These are phyloP conservation scores for Empis stercorea DNA, from an alignment of 2,888 invertebrate genomes.

Conservation along the genomic window DNA sequence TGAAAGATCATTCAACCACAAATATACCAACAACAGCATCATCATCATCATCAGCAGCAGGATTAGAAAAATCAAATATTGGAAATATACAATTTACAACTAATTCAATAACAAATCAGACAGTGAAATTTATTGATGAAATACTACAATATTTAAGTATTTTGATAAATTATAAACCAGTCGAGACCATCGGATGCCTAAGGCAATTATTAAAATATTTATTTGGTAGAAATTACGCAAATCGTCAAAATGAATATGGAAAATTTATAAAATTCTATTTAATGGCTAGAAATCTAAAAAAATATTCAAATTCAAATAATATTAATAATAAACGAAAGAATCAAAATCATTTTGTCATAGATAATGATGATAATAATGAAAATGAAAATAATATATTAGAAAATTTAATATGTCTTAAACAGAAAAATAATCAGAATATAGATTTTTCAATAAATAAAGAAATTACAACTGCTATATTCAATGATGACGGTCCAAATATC, in stretches of 20 bases:
- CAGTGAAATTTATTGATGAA: conserved; percentile 48
- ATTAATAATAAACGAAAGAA: not conserved
- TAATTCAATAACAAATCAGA: conserved; percentile 13
- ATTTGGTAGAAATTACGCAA: conserved; percentile 54
- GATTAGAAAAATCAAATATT: conserved; percentile 8
- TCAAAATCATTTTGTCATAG: conserved; percentile 9
- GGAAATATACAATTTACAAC: conserved; percentile 7
- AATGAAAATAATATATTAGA: not conserved
- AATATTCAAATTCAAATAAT: not conserved
- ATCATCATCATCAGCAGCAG: conserved; percentile 6
- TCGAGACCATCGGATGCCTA: conserved; percentile 55
- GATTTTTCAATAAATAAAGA: not conserved
- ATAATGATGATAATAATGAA: conserved; percentile 1
- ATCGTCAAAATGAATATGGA: conserved; percentile 22
- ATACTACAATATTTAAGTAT: conserved; percentile 55
- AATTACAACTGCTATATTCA: no score
- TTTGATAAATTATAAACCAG: conserved; percentile 54
- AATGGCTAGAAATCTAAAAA: conserved; percentile 14
- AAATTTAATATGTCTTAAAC: not conserved
- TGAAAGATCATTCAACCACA: conserved; percentile 17
- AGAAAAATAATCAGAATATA: not conserved
- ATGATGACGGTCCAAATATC: not conserved
- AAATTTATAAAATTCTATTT: conserved; percentile 24
- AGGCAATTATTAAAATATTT: conserved; percentile 60
- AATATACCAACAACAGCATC: conserved; percentile 2